Evolutionary conservation across 1,140 invertebrate species (phyloP), one percentile per base, ranked within the genome.

Genomic region (Melanaphis sacchari): DNA sequence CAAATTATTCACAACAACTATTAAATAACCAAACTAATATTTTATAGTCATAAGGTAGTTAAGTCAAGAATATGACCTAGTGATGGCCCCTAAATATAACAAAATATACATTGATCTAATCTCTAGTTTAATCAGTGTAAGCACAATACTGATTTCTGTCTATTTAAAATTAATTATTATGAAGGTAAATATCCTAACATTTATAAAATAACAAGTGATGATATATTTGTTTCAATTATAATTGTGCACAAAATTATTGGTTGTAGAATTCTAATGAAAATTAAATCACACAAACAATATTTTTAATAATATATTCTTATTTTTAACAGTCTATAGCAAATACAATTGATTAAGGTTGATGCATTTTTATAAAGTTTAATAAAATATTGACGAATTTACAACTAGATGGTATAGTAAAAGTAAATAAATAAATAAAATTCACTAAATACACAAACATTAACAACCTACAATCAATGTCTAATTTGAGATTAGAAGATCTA

Each of bases 401-500:
- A 88, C 7, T 49, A 49, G 36, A 18, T 90, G 49, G 18, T 54
- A 59, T 26, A 59, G 26, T 31, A 59, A 90, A 59, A 87, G 36
- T 36, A 31, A 91, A 66, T 43, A 92, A 54, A 82, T 40, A 52
- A 93, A 82, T 49, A 82, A 46, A 92, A 81, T 46, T 91, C 90
- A 91, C 91, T 82, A 91, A 41, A 41, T 66, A 41, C 84, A 92
- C 24, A 49, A 92, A 38, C 43, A 43, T 46, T 49, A 92, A 92
- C 76, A 82, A 93, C 24, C 22, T 93, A 93, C 38, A 40, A 52
- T 38, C 40, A 92, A 52, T 22, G 2, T 54, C 81, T 93, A 84
- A 82, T 93, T 24, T 38, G 36, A 84, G n/a, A 84, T 52, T 49
- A 93, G 22, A 81, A 81, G 31, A 93, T 52, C 91, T 93, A 93